Conservation (phyloP, 2,888 invertebrate genomes). For the Pristionchus fissidentatus region DNA sequence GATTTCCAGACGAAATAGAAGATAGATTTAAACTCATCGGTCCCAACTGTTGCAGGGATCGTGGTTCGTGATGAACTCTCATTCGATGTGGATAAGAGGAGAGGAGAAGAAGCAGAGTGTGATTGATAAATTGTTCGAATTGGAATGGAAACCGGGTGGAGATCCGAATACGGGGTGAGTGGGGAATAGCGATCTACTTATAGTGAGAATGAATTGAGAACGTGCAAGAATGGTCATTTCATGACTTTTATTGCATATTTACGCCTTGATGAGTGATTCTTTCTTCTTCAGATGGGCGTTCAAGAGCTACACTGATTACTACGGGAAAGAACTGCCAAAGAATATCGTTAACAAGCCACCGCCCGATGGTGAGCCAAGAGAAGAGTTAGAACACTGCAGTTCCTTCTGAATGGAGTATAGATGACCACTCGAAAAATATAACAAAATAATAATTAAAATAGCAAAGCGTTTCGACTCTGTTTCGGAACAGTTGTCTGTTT, state of each 20-base stretch:
- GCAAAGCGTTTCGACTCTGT: too few relatives aligned
- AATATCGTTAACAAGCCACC: not conserved
- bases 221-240: not conserved
- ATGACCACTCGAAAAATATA: too few relatives aligned
- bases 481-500: too few relatives aligned
- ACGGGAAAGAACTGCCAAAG: constrained; percentile 55
- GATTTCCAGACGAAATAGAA: too few relatives aligned
- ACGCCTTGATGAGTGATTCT: not conserved
- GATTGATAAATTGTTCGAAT: constrained; percentile 57
- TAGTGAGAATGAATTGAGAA: not conserved
- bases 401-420: not conserved
- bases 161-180: not conserved
- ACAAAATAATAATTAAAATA: too few relatives aligned
- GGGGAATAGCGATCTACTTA: too few relatives aligned
- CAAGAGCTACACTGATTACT: constrained; percentile 59
- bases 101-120: constrained; percentile 50
- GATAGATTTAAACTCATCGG: too few relatives aligned
- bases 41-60: constrained; percentile 52
- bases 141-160: constrained; percentile 10
- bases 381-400: not conserved
- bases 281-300: constrained; percentile 56
- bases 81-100: constrained; percentile 57
- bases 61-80: constrained; percentile 60
- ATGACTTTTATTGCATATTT: not conserved
- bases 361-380: not conserved